Evolutionary conservation across 1,140 invertebrate species (phyloP), one percentile per base, ranked within the genome.

Genomic region (Phymastichus coffea): DNA sequence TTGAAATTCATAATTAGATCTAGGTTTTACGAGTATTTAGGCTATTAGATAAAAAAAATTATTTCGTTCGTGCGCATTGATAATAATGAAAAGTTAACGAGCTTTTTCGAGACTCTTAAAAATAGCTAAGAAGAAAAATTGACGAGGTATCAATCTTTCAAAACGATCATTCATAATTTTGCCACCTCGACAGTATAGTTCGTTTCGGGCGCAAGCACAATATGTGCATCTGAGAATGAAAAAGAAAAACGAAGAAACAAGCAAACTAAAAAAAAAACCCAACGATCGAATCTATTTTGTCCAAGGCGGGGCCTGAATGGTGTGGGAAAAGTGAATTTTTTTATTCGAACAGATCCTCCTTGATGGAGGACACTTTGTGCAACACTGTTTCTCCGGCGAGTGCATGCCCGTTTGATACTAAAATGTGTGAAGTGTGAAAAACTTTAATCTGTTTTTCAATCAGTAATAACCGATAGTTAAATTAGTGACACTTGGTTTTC

Each of bases 251-350:
- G n/a, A n/a, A n/a, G n/a, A n/a, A n/a, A n/a, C n/a, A n/a, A n/a
- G n/a, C n/a, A n/a, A n/a, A n/a, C n/a, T n/a, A n/a, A n/a, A n/a
- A n/a, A n/a, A n/a, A n/a, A 49, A 33, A 49, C 37, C 41, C 44
- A 49, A 49, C 49, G 47, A 57, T 57, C 37, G 51, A 48, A 57
- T 57, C 35, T 25, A 57, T 46, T 59, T 52, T 59, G 57, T 59
- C 47, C 38, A 59, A 59, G 57, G 57, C 57, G 41, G 57, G 33
- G 22, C 48, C 48, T 59, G 52, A 52, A 22, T 15, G 40, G 46
- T n/a, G n/a, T n/a, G n/a, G n/a, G n/a, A 41, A 41, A 41, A 53
- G 25, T 46, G 23, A 46, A 46, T 52, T 59, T n/a, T n/a, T 58
- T 59, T 52, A 44, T 46, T 44, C 30, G 46, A n/a, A n/a, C n/a